These are phyloP conservation scores for Digitonthophagus gazella DNA, from an alignment of 2,888 invertebrate species.

Conservation along the genomic window DNA sequence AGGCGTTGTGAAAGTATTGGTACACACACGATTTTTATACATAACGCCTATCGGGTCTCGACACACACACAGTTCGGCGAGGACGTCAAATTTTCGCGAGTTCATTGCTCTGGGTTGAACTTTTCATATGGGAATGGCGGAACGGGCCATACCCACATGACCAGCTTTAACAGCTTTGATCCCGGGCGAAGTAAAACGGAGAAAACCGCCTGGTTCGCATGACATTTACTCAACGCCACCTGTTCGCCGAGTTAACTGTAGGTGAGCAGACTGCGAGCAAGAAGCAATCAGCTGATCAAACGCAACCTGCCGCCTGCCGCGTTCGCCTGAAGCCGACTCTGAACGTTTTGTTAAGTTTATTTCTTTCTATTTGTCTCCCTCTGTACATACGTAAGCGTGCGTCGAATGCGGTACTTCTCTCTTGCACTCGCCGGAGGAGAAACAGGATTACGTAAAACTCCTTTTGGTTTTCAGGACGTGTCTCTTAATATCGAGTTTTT, in stretches of 20 bases:
- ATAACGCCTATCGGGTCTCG: too few species aligned
- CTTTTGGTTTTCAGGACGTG: slow-evolving; percentile 26
- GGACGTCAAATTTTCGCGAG: slow-evolving; percentile 8
- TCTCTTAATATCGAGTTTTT: slow-evolving; percentile 26
- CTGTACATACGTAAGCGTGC: too few species aligned
- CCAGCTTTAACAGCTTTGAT: neutral
- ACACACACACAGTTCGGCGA: neutral
- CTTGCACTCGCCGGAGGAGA: neutral
- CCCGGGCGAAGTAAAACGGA: neutral
- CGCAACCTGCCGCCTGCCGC: too few species aligned
- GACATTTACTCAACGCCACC: neutral
- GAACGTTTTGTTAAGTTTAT: neutral
- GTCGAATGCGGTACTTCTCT: too few species aligned
- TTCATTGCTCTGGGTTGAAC: slow-evolving; percentile 15
- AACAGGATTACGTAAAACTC: slow-evolving; percentile 25
- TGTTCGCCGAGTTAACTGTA: neutral
- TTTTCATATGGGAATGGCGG: slow-evolving; percentile 9
- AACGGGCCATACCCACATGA: slow-evolving; percentile 10
- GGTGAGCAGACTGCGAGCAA: neutral
- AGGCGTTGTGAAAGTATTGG: neutral
- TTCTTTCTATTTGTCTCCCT: too few species aligned
- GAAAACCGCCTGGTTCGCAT: neutral
- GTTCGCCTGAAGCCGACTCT: neutral
- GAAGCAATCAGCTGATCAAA: neutral
- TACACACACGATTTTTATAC: neutral